Evolutionary conservation across 2,888 invertebrate genomes (phyloP), one percentile per base, ranked within the genome.

Genomic region (Ophion ellenae): DNA sequence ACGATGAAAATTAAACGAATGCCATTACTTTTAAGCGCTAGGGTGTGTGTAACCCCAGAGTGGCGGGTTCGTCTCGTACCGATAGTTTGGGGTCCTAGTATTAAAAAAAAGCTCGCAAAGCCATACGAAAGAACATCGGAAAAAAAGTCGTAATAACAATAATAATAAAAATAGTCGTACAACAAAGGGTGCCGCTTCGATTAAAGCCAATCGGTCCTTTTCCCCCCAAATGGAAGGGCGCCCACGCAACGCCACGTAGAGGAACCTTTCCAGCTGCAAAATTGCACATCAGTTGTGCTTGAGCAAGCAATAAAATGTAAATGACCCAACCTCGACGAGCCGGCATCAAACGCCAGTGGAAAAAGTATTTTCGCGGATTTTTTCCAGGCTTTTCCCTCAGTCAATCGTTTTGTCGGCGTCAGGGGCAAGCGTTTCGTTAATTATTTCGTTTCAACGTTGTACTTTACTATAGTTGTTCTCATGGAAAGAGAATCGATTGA

Each of bases 301-400:
- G 69, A 81, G 77, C 47, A 57, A 83, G 73, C 83, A 83, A 83
- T 78, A 78, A 83, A 86, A 83, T 86, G 77, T 86, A 83, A 86
- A 86, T 86, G 75, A 70, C 47, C 70, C 20, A 81, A 75, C 47
- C 74, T 59, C 59, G 61, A 63, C 28, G 36, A 63, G 45, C 45
- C 63, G 40, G 45, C 80, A 57, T 83, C 81, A 77, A 74, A 57
- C 64, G 57, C 45, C 28, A 74, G 64, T 59, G 64, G 61, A 74
- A 81, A 78, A 81, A 81, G 66, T 57, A 64, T 77, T 80, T 79
- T 63, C 24, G 63, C 67, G 11, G 28, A 70, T 83, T 80, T 76
- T 83, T 69, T n/a, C 20, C 24, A n/a, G 53, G 14, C 57, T 67
- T 80, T 67, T 64, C 40, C 64, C 14, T 20, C 28, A 59, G 20